A percentile compares a stretch with the other conserved stretches of the same genome.
These are phyloP conservation scores for Rhyacophila brunnea DNA, from an alignment of 1,140 invertebrate species.

Conservation along the genomic window DNA sequence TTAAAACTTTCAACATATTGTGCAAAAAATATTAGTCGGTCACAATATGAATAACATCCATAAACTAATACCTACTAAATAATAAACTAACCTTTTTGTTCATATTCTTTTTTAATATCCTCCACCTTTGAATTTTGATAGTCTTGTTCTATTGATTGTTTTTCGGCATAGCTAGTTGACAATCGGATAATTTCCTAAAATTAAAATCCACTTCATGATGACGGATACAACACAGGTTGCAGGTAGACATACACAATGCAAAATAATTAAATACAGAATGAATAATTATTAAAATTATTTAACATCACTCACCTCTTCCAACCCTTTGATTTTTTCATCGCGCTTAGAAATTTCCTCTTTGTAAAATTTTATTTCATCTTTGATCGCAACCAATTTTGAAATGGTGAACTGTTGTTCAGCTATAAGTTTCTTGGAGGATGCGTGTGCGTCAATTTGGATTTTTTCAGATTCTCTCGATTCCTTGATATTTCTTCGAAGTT, in stretches of 20 bases:
- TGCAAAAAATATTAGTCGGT: too few relatives aligned
- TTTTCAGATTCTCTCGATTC: constrained; percentile 45
- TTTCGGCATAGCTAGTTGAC: neutral
- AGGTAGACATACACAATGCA: too few relatives aligned
- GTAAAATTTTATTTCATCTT: constrained; percentile 46
- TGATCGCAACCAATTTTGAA: constrained; percentile 47
- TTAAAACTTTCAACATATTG: too few relatives aligned
- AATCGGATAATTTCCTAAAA: constrained; percentile 22
- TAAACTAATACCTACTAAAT: too few relatives aligned
- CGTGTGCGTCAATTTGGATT: constrained; percentile 44
- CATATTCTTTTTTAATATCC: constrained; percentile 6
- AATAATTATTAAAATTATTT: neutral
- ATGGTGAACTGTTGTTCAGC: constrained; percentile 49
- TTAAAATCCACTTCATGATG: too few relatives aligned
- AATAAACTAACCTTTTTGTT: constrained; percentile 13
- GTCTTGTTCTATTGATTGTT: constrained; percentile 4
- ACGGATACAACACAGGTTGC: too few relatives aligned
- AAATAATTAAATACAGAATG: neutral
- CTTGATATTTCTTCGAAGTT: constrained; percentile 6
- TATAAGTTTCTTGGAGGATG: constrained; percentile 48
- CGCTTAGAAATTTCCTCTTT: constrained; percentile 43
- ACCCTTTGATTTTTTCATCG: constrained; percentile 38
- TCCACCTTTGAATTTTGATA: constrained; percentile 4
- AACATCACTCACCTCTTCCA: constrained; percentile 41
- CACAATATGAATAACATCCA: too few relatives aligned